Evolutionary conservation across 2,797 vertebrate species (phyloP).

Genomic region (Gambelia wislizenii): DNA sequence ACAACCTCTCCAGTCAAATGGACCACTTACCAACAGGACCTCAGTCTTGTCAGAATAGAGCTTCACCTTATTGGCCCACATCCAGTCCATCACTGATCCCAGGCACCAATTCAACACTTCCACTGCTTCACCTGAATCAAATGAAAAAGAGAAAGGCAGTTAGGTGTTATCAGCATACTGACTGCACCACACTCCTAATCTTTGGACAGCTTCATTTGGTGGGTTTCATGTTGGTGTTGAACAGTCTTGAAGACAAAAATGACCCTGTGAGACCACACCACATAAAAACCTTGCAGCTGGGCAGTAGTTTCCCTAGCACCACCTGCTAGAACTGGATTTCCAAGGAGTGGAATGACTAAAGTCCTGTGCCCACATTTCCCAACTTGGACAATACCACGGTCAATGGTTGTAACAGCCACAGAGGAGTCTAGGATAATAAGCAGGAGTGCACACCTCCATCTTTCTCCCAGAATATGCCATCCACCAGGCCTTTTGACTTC

Average conservation of each 20-base stretch:
- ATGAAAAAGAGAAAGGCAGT: too few relatives aligned
- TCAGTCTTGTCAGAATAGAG: not conserved
- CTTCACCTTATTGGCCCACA: not conserved
- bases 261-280: not conserved
- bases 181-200: not conserved
- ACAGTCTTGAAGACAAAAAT: not conserved
- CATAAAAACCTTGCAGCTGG: not conserved
- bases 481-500: not conserved
- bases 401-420: not conserved
- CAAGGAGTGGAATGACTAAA: not conserved
- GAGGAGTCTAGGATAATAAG: not conserved
- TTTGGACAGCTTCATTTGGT: not conserved
- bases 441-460: not conserved
- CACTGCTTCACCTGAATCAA: too few relatives aligned
- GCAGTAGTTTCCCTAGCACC: not conserved
- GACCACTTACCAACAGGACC: not conserved
- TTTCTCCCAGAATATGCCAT: not conserved
- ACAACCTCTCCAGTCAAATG: not conserved
- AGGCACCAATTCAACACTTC: not conserved
- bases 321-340: not conserved
- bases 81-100: slow-evolving; percentile 1
- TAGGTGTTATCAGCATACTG: too few relatives aligned
- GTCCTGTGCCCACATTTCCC: not conserved
- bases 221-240: not conserved
- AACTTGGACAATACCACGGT: not conserved